Percentiles rank a stretch among this genome's conserved stretches.
Evolutionary conservation across 2,888 invertebrate genomes (phyloP).

Genomic region (Drosophila hawaiiensis): DNA sequence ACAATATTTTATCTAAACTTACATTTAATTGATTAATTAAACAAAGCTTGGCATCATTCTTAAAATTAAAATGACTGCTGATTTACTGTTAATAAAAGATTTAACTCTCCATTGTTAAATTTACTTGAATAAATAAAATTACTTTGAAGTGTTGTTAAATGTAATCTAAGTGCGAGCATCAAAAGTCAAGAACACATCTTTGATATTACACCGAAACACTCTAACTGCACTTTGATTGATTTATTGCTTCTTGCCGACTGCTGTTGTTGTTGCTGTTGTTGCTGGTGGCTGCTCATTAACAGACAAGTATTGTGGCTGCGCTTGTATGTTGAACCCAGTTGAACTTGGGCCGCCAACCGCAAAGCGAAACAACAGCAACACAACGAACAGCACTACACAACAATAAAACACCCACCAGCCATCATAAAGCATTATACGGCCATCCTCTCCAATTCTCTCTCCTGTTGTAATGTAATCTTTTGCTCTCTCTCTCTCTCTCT

Average conservation of each 20-base stretch:
- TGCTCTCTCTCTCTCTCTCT: not conserved
- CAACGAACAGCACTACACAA: conserved; percentile 29
- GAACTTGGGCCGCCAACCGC: conserved; percentile 73
- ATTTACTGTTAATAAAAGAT: not conserved
- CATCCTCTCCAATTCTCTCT: conserved; percentile 14
- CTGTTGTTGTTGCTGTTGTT: not conserved
- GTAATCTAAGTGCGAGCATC: conserved; percentile 17
- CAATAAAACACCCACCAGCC: conserved; percentile 55
- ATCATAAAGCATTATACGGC: conserved; percentile 32
- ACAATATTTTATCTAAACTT: not conserved
- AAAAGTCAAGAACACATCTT: conserved; percentile 35
- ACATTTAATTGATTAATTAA: not conserved
- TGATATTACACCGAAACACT: conserved; percentile 36
- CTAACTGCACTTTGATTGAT: conserved; percentile 72
- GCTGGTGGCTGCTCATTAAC: conserved; percentile 50
- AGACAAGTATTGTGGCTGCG: conserved; percentile 64
- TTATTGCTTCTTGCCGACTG: conserved; percentile 47
- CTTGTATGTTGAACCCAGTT: conserved; percentile 65
- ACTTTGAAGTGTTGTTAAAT: conserved; percentile 22
- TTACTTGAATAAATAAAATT: conserved; percentile 11
- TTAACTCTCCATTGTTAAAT: not conserved
- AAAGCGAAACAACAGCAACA: conserved; percentile 45
- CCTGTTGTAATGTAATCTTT: conserved; percentile 24
- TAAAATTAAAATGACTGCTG: not conserved
- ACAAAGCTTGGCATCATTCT: not conserved